Conservation (phyloP, 2,797 vertebrate genomes). For the Falco concolor region DNA sequence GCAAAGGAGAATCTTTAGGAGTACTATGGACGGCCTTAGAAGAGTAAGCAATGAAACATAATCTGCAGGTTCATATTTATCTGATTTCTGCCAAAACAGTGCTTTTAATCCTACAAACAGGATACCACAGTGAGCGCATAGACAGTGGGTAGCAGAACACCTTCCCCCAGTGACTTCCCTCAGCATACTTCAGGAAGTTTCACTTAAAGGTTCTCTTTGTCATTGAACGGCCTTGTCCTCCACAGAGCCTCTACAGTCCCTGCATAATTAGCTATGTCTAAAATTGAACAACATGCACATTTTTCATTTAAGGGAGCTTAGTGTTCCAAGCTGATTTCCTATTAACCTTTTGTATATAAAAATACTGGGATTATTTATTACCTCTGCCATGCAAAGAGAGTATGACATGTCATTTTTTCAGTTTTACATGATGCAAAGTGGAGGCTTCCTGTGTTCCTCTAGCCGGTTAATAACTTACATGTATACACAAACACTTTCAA, state of each 20-base stretch:
- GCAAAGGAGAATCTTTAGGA: neutral
- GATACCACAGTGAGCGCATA: accelerated
- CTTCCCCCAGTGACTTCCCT: neutral
- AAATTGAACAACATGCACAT: neutral
- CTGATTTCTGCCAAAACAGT: neutral
- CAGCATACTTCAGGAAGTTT: neutral
- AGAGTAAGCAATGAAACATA: neutral
- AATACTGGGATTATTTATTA: neutral
- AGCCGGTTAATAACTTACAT: neutral
- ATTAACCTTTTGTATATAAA: neutral
- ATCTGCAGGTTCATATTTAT: neutral
- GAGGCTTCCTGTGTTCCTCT: neutral
- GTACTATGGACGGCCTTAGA: neutral
- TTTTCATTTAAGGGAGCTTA: neutral
- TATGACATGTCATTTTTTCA: neutral
- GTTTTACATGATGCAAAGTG: neutral
- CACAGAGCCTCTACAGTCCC: neutral
- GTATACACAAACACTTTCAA: neutral
- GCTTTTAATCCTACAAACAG: neutral
- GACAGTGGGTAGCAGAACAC: neutral
- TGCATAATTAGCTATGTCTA: neutral
- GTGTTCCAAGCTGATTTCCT: neutral
- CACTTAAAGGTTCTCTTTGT: neutral
- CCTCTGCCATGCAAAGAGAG: neutral
- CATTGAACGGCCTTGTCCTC: neutral